Percentiles rank a stretch among this genome's conserved stretches.
phyloP scores from a whole-genome alignment of 2,888 invertebrate species.

The Drosophila fulvimacula region DNA sequence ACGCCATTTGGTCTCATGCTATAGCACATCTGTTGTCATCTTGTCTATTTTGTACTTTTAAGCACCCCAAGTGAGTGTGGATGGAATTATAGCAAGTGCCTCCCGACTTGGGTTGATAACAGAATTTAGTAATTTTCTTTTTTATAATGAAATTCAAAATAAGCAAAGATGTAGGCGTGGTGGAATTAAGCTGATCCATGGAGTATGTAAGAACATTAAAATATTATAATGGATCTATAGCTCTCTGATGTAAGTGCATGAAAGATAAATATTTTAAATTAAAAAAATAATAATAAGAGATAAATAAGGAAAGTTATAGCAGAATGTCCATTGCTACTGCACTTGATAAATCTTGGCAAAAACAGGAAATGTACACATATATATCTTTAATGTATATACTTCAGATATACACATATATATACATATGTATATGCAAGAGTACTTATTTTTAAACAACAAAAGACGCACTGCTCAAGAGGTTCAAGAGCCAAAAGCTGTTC shows the following conservation, averaged over 20 bases:
- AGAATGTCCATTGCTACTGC: constrained; percentile 27
- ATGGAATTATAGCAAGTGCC: not conserved
- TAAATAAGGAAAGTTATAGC: constrained; percentile 4
- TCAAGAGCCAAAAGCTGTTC: constrained; percentile 5
- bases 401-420: not conserved
- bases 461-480: not conserved
- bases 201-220: not conserved
- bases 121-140: not conserved
- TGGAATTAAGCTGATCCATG: not conserved
- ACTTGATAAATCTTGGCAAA: constrained; percentile 36
- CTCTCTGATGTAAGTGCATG: not conserved
- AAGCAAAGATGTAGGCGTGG: not conserved
- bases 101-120: not conserved
- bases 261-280: not conserved
- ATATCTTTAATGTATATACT: constrained; percentile 4
- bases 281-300: constrained; percentile 7
- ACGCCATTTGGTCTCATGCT: not conserved
- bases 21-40: constrained; percentile 8
- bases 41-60: constrained; percentile 16
- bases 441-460: constrained; percentile 10
- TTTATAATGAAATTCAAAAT: not conserved
- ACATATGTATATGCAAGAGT: not conserved
- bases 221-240: not conserved
- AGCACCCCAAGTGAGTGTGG: not conserved
- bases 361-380: constrained; percentile 29